These are phyloP conservation scores for Papilio glaucus DNA, from an alignment of 1,140 invertebrate genomes.

Conservation along the genomic window DNA sequence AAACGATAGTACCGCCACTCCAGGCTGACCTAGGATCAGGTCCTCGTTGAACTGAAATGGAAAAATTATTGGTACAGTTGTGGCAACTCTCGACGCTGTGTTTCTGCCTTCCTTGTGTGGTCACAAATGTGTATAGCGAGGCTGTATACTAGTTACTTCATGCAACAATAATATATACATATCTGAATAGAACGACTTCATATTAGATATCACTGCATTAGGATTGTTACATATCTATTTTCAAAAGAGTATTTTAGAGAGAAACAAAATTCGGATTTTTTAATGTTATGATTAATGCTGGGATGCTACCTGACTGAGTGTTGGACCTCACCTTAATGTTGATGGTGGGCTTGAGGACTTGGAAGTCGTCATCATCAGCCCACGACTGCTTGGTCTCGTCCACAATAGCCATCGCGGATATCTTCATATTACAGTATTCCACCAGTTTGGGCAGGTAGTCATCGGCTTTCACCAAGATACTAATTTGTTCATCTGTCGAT, in stretches of 20 bases:
- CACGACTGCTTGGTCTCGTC: conserved; percentile 89
- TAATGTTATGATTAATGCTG: too few relatives aligned
- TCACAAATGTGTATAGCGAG: too few relatives aligned
- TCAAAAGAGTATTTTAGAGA: too few relatives aligned
- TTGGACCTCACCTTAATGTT: conserved; percentile 83
- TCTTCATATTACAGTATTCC: conserved; percentile 90
- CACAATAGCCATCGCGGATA: conserved; percentile 88
- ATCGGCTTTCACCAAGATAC: conserved; percentile 84
- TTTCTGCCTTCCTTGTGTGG: too few relatives aligned
- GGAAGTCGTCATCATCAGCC: conserved; percentile 90
- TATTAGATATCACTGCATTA: too few relatives aligned
- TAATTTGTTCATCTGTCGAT: conserved; percentile 85
- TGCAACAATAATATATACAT: too few relatives aligned
- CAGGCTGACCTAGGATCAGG: conserved; percentile 82
- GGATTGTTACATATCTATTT: too few relatives aligned
- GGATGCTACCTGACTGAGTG: too few relatives aligned
- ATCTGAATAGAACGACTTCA: too few relatives aligned
- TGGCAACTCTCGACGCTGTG: background rate
- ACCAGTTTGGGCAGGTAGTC: conserved; percentile 90
- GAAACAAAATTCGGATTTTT: too few relatives aligned
- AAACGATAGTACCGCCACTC: conserved; percentile 83
- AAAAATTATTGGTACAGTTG: background rate
- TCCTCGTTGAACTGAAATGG: conserved; percentile 84
- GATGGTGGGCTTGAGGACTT: conserved; percentile 88
- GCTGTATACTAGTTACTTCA: too few relatives aligned